Percentiles rank a stretch among this genome's conserved stretches.
These are phyloP conservation scores for Rhopalosiphum nymphaeae DNA, from an alignment of 2,888 invertebrate species.

Conservation along the genomic window DNA sequence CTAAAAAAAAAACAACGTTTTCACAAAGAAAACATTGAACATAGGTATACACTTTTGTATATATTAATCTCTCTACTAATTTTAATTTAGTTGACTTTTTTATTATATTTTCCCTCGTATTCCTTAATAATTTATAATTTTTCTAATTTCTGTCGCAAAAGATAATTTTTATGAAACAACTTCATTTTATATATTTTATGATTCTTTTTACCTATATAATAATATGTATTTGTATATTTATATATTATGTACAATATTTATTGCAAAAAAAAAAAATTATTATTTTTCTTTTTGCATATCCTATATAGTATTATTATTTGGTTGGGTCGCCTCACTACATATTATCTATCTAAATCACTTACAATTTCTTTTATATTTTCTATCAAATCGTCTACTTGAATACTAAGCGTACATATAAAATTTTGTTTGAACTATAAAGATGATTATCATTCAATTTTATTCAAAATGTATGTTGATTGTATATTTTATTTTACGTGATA, in stretches of 20 bases:
- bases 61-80: not conserved
- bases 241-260: not conserved
- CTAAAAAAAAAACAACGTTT: not conserved
- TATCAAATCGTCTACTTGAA: not conserved
- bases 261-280: not conserved
- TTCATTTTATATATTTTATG: not conserved
- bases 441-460: not conserved
- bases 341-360: not conserved
- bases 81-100: not conserved
- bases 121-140: not conserved
- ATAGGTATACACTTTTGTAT: not conserved
- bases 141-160: not conserved
- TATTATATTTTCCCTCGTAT: not conserved
- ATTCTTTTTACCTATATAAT: not conserved
- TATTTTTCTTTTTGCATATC: not conserved
- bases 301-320: not conserved
- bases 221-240: not conserved
- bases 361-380: not conserved
- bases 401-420: not conserved
- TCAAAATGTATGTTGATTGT: not conserved
- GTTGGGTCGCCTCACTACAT: not conserved
- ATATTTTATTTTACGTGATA: not conserved
- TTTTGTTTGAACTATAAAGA: not conserved
- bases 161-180: not conserved
- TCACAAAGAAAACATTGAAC: not conserved